Evolutionary conservation across 1,140 invertebrate species (phyloP).

Genomic region (Nasonia longicornis): DNA sequence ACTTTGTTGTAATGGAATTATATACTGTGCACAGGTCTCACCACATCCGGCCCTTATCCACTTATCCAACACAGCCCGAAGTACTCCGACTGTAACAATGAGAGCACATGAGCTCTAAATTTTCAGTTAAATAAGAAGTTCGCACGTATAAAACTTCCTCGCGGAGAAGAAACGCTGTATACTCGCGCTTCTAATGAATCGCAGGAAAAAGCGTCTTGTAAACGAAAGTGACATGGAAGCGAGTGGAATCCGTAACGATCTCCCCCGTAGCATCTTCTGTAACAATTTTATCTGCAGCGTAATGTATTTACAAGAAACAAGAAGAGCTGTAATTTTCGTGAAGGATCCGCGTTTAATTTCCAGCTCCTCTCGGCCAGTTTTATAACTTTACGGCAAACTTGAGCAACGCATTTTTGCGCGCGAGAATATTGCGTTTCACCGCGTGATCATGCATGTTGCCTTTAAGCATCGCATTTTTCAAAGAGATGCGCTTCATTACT

Average conservation of each 20-base stretch:
- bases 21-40: not conserved
- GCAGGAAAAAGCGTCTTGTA: constrained; percentile 3
- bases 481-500: not conserved
- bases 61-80: not conserved
- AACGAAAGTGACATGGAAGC: not conserved
- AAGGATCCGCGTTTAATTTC: not conserved
- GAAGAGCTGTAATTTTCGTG: not conserved
- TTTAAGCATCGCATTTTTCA: not conserved
- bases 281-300: not conserved
- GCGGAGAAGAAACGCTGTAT: not conserved
- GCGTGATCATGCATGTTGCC: not conserved
- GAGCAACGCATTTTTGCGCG: not conserved
- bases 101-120: not conserved
- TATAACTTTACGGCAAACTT: not conserved
- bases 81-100: not conserved
- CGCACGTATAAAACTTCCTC: constrained; percentile 1
- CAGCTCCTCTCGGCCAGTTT: not conserved
- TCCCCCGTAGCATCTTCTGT: not conserved
- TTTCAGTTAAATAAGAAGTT: not conserved
- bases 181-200: not conserved
- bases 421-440: not conserved
- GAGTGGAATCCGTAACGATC: not conserved
- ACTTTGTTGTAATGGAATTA: not conserved
- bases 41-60: not conserved
- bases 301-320: not conserved